Percentiles rank a stretch among this genome's conserved stretches.
phyloP scores from a whole-genome alignment of 2,888 invertebrate species.

The Busseola fusca region DNA sequence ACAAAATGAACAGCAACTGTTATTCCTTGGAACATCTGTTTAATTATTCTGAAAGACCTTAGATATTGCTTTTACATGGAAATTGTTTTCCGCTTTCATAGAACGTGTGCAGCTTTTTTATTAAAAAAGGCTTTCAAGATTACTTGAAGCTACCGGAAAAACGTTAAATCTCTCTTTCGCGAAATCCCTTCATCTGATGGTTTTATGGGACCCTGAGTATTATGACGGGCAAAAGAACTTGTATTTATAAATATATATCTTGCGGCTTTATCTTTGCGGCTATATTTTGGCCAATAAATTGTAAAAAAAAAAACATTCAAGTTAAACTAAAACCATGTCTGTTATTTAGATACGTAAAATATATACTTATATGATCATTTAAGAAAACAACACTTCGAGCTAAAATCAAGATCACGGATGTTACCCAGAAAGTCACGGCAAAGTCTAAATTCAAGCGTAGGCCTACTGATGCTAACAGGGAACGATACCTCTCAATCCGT shows the following conservation, averaged over 20 bases:
- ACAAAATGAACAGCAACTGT: slow-evolving; percentile 76
- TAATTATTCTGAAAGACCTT: slow-evolving; percentile 78
- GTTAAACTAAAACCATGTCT: neutral
- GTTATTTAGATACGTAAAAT: neutral
- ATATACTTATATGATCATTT: neutral
- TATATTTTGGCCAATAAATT: neutral
- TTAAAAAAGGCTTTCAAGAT: slow-evolving; percentile 29
- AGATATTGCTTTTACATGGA: slow-evolving; percentile 64
- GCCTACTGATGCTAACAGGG: no score
- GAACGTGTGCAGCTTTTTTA: slow-evolving; percentile 31
- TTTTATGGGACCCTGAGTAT: neutral
- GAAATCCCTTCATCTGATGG: slow-evolving; percentile 1
- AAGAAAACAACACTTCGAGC: neutral
- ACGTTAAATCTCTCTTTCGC: neutral
- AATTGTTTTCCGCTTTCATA: slow-evolving; percentile 31
- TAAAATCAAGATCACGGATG: neutral
- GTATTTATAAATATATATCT: neutral
- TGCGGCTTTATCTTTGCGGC: neutral
- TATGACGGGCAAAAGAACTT: neutral
- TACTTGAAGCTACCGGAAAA: neutral
- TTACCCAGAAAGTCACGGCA: no score
- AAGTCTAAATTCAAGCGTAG: no score
- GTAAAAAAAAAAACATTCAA: neutral
- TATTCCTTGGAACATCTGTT: slow-evolving; percentile 78
- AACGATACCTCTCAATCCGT: no score